Evolutionary conservation across 2,113 vertebrate species (phyloP), one percentile per base, ranked within the genome.

Genomic region (Toxotes jaculatrix): DNA sequence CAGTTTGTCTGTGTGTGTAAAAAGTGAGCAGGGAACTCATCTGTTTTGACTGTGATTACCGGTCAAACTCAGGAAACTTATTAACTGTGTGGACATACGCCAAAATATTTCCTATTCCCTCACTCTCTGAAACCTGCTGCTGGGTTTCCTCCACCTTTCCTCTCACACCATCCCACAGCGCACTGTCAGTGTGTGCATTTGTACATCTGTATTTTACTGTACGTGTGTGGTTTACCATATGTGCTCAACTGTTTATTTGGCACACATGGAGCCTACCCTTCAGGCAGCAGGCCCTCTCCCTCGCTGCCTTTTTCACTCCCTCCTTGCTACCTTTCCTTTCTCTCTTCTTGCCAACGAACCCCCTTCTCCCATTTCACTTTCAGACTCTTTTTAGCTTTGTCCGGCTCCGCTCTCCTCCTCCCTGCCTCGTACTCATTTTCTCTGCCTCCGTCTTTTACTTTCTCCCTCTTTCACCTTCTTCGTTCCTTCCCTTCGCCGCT

Each of bases 191-290:
- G 68, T 83, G 86, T 79, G 79, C 66, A 59, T 86, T 87, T 79
- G 70, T 88, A 69, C 82, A 78, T 88, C 83, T 90, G 83, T 88
- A 83, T 87, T 87, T 86, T 68, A 85, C 87, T 72, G 88, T 82
- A 79, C 56, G 31, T 80, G 62, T 90, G 84, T 80, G 83, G 64
- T 87, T 89, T 59, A 80, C 84, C 87, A 82, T 89, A 88, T 91
- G 89, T 53, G 76, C 80, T 82, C 80, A 21, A 86, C 73, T 89
- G 89, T 93, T 93, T 90, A 90, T 87, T 88, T 92, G 93, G 87
- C 89, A 80, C 85, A 88, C 88, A 89, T 91, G 90, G 87, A 90
- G 82, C 64, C 79, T 56, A n/a, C 72, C 83, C 82, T 89, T 59
- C 67, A 84, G 88, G 85, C 89, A 65, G 57, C 72, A 74, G 80